Base-by-base conservation (phyloP, 2,797 vertebrate species). In the Siniperca obscura region DNA sequence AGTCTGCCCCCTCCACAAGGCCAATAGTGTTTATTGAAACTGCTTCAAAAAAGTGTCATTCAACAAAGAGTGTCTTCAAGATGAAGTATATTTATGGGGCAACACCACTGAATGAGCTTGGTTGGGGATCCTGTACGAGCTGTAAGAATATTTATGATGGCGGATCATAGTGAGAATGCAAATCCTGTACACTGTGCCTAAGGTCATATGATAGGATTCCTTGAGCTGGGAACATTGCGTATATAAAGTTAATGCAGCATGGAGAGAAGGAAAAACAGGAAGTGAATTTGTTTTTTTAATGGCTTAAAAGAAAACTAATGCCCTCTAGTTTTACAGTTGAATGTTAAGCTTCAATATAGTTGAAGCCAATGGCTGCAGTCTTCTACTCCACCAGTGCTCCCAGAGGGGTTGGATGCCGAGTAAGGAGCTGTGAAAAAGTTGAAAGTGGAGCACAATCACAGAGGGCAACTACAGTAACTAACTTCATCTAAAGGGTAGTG, bases 211-310 rank as follows among this genome's bases (percentile, higher is more conserved):
- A 86, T 72, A 59, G 57, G 53, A 81, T 78, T 84, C 73, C 71
- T 82, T 74, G 27, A 65, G 53, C 71, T 74, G 64, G 67, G 65
- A 85, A 81, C 61, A n/a, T 12, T 85, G 19, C 67, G 19, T 76
- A 55, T 60, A 82, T 85, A 78, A 89, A 89, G 64, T 89, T 88
- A 90, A 91, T 87, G 81, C 78, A 72, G 84, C 80, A 48, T 17
- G 16, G 52, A 70, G 70, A 79, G 17, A 46, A 76, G 77, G 55
- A 50, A 79, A 73, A 71, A 79, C 59, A 59, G 61, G 72, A 73
- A 25, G 50, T 36, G 22, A 40, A 76, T 84, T 80, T 85, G 71
- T 60, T 70, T 91, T 88, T 86, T 83, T 69, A 82, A 83, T 82
- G 48, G 42, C 72, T 69, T 64, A 14, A 85, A 90, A 73, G 68